Conservation (phyloP, 37 sponge, comb jelly and placozoan species). For the Halisarca cf. caerulea region DNA sequence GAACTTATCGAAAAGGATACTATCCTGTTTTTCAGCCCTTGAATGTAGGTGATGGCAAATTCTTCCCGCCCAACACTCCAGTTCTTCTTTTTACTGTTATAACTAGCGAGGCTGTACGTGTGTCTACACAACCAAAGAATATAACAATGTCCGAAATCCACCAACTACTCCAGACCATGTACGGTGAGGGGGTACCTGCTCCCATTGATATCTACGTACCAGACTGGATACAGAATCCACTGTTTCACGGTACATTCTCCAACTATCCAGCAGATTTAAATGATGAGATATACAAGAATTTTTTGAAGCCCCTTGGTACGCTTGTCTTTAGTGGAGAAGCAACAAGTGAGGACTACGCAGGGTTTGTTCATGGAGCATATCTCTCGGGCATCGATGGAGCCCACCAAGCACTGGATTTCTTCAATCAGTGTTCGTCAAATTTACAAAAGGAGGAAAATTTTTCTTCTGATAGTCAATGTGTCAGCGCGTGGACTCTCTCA, state of each 20-base stretch:
- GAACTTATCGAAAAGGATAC: background rate
- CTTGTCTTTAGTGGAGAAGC: conserved; percentile 32
- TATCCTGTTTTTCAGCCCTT: conserved; percentile 34
- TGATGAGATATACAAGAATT: background rate
- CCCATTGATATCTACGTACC: conserved; percentile 24
- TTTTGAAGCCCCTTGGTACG: background rate
- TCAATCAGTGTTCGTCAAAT: background rate
- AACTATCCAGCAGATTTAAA: background rate
- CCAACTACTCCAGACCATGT: background rate
- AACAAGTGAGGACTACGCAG: background rate
- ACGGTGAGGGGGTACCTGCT: background rate
- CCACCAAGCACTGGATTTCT: background rate
- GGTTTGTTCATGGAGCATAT: conserved; percentile 36
- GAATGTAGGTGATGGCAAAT: background rate
- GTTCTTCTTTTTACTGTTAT: conserved; percentile 6
- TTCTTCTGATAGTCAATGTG: too few relatives aligned
- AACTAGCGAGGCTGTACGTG: background rate
- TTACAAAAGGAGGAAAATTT: too few relatives aligned
- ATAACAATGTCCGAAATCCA: conserved; percentile 4
- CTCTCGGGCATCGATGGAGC: conserved; percentile 6
- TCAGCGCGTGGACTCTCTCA: too few relatives aligned
- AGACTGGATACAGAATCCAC: conserved; percentile 23
- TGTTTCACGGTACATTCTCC: conserved; percentile 30
- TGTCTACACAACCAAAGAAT: background rate
- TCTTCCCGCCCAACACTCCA: background rate